phyloP scores from a whole-genome alignment of 2,113 vertebrate species.

The Clarias macrocephalus region DNA sequence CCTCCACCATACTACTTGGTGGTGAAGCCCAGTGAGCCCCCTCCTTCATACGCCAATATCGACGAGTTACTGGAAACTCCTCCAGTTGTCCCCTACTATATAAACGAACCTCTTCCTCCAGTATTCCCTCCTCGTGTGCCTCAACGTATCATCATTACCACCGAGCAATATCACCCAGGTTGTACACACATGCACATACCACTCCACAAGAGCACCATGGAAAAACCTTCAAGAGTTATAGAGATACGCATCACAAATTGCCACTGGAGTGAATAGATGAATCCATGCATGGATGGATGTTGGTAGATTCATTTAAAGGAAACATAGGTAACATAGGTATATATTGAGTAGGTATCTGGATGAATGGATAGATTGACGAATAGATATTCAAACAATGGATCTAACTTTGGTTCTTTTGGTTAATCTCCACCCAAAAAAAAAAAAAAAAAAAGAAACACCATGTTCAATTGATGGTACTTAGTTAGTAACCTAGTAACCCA shows the following conservation, averaged over 20 bases:
- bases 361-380: neutral
- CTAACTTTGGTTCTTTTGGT: too few relatives aligned
- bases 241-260: neutral
- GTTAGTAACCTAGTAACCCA: too few relatives aligned
- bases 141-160: slow-evolving; percentile 6
- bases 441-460: too few relatives aligned
- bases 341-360: neutral
- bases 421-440: too few relatives aligned
- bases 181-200: neutral
- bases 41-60: slow-evolving; percentile 39
- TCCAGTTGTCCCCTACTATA: slow-evolving; percentile 40
- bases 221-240: neutral
- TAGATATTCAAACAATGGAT: neutral
- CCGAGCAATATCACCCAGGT: neutral
- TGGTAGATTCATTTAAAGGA: neutral
- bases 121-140: slow-evolving; percentile 6
- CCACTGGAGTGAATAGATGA: neutral
- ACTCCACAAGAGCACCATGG: neutral
- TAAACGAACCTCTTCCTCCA: slow-evolving; percentile 24
- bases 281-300: neutral
- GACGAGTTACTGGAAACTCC: neutral
- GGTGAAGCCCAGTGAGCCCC: slow-evolving; percentile 23
- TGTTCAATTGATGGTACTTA: too few relatives aligned
- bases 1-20: slow-evolving; percentile 50
- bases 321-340: neutral